A percentile compares a stretch with the other conserved stretches of the same genome.
Evolutionary conservation across 2,797 vertebrate genomes (phyloP).

Genomic region (Ctenopoma kingsleyae): DNA sequence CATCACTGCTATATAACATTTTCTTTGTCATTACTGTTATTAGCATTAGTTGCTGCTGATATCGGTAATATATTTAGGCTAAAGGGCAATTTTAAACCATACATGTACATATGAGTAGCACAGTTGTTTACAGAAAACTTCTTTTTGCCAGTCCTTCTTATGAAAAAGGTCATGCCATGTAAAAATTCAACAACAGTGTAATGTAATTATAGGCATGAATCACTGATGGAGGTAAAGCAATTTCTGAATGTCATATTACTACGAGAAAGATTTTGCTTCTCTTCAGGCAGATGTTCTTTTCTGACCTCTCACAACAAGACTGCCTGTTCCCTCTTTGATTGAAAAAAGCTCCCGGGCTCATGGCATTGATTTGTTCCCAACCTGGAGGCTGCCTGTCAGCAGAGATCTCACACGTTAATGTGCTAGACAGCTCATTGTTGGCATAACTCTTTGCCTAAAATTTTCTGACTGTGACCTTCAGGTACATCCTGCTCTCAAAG

Average conservation of each 20-base stretch:
- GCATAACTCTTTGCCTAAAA: constrained; percentile 20
- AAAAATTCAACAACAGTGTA: neutral
- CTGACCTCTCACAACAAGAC: constrained; percentile 38
- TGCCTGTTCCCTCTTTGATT: constrained; percentile 29
- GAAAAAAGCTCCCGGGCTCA: constrained; percentile 45
- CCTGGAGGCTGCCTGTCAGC: constrained; percentile 50
- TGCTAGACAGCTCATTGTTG: constrained; percentile 30
- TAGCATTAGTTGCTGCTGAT: neutral
- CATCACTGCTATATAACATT: neutral
- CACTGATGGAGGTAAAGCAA: neutral
- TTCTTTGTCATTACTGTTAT: neutral
- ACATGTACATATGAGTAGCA: neutral
- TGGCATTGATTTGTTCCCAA: constrained; percentile 69
- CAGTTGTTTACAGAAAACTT: neutral
- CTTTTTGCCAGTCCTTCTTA: neutral
- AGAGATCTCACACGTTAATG: constrained; percentile 31
- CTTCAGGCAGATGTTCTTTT: constrained; percentile 20
- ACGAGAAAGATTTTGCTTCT: neutral
- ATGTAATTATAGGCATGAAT: neutral
- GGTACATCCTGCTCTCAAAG: constrained; percentile 19
- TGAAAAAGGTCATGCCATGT: neutral
- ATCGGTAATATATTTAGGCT: neutral
- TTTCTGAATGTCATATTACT: neutral
- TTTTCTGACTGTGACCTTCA: constrained; percentile 43
- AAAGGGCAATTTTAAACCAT: neutral